Evolutionary conservation across 2,113 vertebrate genomes (phyloP).

Genomic region (Silurus meridionalis): DNA sequence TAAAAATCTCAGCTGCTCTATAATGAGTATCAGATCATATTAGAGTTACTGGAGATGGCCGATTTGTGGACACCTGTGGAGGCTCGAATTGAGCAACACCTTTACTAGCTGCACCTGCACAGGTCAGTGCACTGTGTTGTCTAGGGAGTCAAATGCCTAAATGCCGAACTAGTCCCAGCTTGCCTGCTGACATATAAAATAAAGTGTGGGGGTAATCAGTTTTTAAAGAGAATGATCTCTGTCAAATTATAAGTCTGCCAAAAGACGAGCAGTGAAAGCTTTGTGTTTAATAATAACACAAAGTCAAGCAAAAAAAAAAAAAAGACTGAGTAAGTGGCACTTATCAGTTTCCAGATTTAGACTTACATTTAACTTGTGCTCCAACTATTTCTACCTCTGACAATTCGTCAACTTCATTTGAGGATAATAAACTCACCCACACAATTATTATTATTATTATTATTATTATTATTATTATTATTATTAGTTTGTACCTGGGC

Average conservation of each 20-base stretch:
- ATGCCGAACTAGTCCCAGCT: conserved; percentile 42
- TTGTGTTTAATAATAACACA: neutral
- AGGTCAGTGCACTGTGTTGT: conserved; percentile 41
- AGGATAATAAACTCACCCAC: neutral
- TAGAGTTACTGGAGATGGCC: neutral
- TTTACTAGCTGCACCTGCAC: conserved; percentile 20
- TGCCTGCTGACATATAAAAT: conserved; percentile 33
- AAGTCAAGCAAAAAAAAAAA: neutral
- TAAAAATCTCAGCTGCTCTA: neutral
- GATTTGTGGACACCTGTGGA: neutral
- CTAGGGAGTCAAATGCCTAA: conserved; percentile 29
- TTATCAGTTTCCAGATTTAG: too few species aligned
- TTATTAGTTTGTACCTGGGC: neutral
- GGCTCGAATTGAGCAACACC: neutral
- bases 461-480: conserved; percentile 5
- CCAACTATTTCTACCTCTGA: neutral
- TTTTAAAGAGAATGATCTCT: conserved; percentile 14
- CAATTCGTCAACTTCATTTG: neutral
- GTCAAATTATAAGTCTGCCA: neutral
- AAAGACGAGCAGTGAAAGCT: neutral
- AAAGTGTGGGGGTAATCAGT: neutral
- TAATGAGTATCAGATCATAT: neutral
- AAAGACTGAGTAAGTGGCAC: neutral
- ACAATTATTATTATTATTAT: neutral
- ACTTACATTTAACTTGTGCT: conserved; percentile 14